Conservation (phyloP, 2,113 vertebrate genomes). For the Bos indicus region DNA sequence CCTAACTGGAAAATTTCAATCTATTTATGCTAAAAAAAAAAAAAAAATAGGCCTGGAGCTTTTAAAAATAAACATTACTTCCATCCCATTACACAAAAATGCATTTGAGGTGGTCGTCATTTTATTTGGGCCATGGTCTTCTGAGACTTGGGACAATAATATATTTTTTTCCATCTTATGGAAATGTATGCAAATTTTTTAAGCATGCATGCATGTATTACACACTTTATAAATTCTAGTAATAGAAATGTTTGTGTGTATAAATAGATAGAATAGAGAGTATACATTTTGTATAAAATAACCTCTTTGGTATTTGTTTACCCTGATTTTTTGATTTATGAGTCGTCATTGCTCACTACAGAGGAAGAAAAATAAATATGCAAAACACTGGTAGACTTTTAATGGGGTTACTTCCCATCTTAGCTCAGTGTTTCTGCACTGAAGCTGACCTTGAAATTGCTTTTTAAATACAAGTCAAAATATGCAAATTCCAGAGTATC, state of each 20-base stretch:
- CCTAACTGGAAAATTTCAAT: conserved; percentile 24
- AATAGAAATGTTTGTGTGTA: conserved; percentile 69
- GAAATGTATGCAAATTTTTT: conserved; percentile 64
- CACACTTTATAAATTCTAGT: conserved; percentile 64
- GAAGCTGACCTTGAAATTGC: conserved; percentile 87
- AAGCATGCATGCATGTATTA: conserved; percentile 51
- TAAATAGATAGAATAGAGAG: conserved; percentile 55
- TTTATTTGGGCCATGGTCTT: conserved; percentile 63
- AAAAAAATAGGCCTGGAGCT: background rate
- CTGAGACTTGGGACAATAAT: conserved; percentile 60
- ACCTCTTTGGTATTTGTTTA: conserved; percentile 81
- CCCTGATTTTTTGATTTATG: conserved; percentile 81
- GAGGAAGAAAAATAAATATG: conserved; percentile 84
- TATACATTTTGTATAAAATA: conserved; percentile 70
- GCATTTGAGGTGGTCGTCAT: conserved; percentile 52
- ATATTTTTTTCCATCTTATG: conserved; percentile 54
- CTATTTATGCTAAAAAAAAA: background rate
- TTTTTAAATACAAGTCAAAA: conserved; percentile 84
- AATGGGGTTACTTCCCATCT: conserved; percentile 80
- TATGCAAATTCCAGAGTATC: conserved; percentile 84
- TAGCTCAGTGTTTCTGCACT: conserved; percentile 73
- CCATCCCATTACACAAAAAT: conserved; percentile 52
- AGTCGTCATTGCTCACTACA: conserved; percentile 72
- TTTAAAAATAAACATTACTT: conserved; percentile 69
- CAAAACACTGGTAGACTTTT: conserved; percentile 81